Evolutionary conservation across 1,140 invertebrate species (phyloP).

Genomic region (Brachionus rotundiformis): DNA sequence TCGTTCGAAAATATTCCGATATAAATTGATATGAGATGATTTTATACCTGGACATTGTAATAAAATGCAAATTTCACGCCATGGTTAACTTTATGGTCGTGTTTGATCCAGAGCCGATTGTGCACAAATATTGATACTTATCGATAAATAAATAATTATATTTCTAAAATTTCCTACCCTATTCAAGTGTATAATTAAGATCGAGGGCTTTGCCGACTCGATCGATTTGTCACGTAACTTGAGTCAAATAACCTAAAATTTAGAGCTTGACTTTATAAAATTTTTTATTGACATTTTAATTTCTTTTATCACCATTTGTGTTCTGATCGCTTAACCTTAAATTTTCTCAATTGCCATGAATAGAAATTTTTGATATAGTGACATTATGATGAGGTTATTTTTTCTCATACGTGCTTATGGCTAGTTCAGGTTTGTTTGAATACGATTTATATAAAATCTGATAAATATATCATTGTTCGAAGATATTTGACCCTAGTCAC

Average conservation of each 20-base stretch:
- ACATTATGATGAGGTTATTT: background rate
- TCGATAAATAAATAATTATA: constrained; percentile 10
- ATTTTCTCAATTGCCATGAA: constrained; percentile 9
- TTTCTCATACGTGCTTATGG: constrained; percentile 32
- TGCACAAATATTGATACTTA: constrained; percentile 41
- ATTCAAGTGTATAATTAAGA: constrained; percentile 42
- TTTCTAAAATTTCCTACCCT: constrained; percentile 18
- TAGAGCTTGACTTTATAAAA: background rate
- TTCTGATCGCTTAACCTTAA: constrained; percentile 30
- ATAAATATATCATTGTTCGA: background rate
- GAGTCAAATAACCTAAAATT: constrained; percentile 19
- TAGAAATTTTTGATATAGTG: background rate
- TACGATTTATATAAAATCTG: constrained; percentile 4
- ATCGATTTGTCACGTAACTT: constrained; percentile 32
- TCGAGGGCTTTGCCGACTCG: background rate
- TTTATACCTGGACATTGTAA: background rate
- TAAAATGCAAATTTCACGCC: constrained; percentile 28
- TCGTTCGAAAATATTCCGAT: background rate
- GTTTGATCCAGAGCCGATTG: constrained; percentile 29
- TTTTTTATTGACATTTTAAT: constrained; percentile 42
- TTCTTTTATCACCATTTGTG: constrained; percentile 29
- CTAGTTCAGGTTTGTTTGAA: constrained; percentile 4
- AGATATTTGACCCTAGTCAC: constrained; percentile 11
- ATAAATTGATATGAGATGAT: background rate
- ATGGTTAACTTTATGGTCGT: background rate